These are phyloP conservation scores for Ataeniobius toweri DNA, from an alignment of 2,797 vertebrate genomes.

Conservation along the genomic window DNA sequence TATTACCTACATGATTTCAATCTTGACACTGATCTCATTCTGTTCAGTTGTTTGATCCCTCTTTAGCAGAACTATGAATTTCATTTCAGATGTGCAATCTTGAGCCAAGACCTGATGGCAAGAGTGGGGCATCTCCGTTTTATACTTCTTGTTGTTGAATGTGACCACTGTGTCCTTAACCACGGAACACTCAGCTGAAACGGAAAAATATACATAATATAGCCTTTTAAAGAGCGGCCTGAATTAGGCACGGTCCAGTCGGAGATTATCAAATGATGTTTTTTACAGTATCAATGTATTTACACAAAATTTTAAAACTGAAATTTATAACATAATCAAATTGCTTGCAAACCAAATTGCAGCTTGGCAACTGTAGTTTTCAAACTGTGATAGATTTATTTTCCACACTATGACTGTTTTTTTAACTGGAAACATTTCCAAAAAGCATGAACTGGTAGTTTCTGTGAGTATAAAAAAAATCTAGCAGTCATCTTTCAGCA, in stretches of 20 bases:
- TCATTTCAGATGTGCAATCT: conserved; percentile 83
- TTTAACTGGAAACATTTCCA: too few species aligned
- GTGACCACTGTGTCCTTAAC: conserved; percentile 51
- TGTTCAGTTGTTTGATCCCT: conserved; percentile 65
- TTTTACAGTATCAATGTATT: not conserved
- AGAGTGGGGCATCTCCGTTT: conserved; percentile 76
- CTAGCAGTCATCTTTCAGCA: too few species aligned
- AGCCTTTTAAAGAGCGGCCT: not conserved
- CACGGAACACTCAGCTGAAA: conserved; percentile 64
- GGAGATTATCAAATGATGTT: not conserved
- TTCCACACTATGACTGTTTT: too few species aligned
- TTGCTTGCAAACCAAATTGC: not conserved
- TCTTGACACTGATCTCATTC: conserved; percentile 75
- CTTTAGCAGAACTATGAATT: conserved; percentile 84
- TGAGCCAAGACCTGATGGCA: conserved; percentile 85
- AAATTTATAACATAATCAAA: not conserved
- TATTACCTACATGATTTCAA: conserved; percentile 79
- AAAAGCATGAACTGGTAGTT: too few species aligned
- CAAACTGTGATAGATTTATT: too few species aligned
- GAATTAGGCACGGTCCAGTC: not conserved
- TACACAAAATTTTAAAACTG: not conserved
- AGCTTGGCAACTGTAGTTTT: too few species aligned
- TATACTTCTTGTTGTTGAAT: conserved; percentile 70
- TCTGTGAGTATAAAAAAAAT: too few species aligned
- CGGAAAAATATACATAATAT: not conserved